These are phyloP conservation scores for Drosophila simulans DNA, from an alignment of 1,140 invertebrate genomes.

Conservation along the genomic window DNA sequence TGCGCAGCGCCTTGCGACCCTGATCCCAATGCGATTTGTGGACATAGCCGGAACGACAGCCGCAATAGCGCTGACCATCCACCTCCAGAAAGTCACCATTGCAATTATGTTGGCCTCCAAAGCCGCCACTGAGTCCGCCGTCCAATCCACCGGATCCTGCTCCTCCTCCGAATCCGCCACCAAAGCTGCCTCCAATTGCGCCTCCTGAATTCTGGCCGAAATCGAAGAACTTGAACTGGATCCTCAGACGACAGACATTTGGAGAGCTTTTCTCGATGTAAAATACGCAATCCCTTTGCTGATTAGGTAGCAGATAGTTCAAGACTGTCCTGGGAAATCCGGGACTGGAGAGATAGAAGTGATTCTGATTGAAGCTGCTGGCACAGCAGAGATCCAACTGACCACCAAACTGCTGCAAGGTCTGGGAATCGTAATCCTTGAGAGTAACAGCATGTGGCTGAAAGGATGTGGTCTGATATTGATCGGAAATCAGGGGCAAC, in stretches of 20 bases:
- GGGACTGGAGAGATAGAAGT: slow-evolving; percentile 86
- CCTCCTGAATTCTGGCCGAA: slow-evolving; percentile 76
- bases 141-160: not conserved
- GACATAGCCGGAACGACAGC: slow-evolving; percentile 86
- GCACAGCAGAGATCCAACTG: slow-evolving; percentile 84
- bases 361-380: slow-evolving; percentile 83
- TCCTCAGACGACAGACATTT: slow-evolving; percentile 85
- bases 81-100: slow-evolving; percentile 85
- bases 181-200: slow-evolving; percentile 7
- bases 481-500: slow-evolving; percentile 58
- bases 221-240: slow-evolving; percentile 86
- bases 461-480: slow-evolving; percentile 63
- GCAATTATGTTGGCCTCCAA: slow-evolving; percentile 63
- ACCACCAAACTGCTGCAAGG: slow-evolving; percentile 53
- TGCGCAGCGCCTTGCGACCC: slow-evolving; percentile 80
- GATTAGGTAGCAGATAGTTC: slow-evolving; percentile 62
- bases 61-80: slow-evolving; percentile 86
- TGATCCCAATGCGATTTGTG: slow-evolving; percentile 75
- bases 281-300: slow-evolving; percentile 85
- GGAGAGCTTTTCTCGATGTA: slow-evolving; percentile 85
- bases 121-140: not conserved
- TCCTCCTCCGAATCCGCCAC: slow-evolving; percentile 2
- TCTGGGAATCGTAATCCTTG: slow-evolving; percentile 68
- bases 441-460: slow-evolving; percentile 52
- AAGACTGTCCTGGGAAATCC: slow-evolving; percentile 85